Percentiles rank a stretch among this genome's conserved stretches.
These are phyloP conservation scores for Cyaniris semiargus DNA, from an alignment of 2,888 invertebrate genomes.

Conservation along the genomic window DNA sequence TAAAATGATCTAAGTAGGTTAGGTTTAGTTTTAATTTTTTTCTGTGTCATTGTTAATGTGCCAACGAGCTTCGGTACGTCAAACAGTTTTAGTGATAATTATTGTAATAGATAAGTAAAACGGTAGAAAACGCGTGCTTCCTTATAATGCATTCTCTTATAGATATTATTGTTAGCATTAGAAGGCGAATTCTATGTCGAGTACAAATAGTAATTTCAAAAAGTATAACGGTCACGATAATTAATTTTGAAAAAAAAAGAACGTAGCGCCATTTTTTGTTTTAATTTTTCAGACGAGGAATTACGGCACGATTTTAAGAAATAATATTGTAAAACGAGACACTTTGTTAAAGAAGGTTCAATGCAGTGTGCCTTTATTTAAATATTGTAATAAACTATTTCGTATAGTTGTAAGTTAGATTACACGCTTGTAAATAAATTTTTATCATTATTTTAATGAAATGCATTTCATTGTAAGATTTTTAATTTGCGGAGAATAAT, in stretches of 20 bases:
- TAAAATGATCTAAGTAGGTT: slow-evolving; percentile 71
- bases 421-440: slow-evolving; percentile 70
- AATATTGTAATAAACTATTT: slow-evolving; percentile 66
- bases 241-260: background rate
- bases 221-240: slow-evolving; percentile 2
- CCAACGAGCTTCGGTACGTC: slow-evolving; percentile 61
- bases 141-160: slow-evolving; percentile 58
- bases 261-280: background rate
- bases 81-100: slow-evolving; percentile 51
- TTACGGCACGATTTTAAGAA: slow-evolving; percentile 47
- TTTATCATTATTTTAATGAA: slow-evolving; percentile 75
- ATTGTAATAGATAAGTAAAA: slow-evolving; percentile 60
- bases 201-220: slow-evolving; percentile 49
- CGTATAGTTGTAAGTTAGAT: slow-evolving; percentile 53
- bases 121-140: slow-evolving; percentile 70
- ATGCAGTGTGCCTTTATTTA: slow-evolving; percentile 61
- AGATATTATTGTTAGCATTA: slow-evolving; percentile 36
- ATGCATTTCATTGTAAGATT: slow-evolving; percentile 77
- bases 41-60: slow-evolving; percentile 73
- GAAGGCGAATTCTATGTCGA: slow-evolving; percentile 43
- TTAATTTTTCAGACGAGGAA: slow-evolving; percentile 34
- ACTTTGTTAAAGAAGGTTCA: slow-evolving; percentile 42
- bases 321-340: slow-evolving; percentile 27
- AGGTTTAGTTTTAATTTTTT: slow-evolving; percentile 55
- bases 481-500: slow-evolving; percentile 69